Evolutionary conservation across 2,797 vertebrate genomes (phyloP).

Genomic region (Phyllotis vaccarum): DNA sequence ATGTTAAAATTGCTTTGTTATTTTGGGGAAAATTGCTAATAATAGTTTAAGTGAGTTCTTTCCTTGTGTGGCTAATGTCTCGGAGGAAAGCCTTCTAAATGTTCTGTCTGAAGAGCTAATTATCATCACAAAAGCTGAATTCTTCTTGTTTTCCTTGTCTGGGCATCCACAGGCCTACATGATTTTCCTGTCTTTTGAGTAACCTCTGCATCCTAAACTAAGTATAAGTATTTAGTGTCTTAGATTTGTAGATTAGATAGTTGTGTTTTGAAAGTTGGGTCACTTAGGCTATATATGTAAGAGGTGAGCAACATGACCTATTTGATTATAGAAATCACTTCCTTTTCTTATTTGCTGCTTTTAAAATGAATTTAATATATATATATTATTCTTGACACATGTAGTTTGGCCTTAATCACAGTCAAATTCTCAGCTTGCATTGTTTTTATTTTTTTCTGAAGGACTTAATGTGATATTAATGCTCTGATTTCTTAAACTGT

Average conservation of each 20-base stretch:
- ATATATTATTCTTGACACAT: not conserved
- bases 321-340: slow-evolving; percentile 3
- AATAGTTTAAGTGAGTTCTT: not conserved
- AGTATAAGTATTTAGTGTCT: slow-evolving; percentile 31
- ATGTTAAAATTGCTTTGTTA: slow-evolving; percentile 37
- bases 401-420: not conserved
- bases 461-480: not conserved
- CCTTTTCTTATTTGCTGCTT: slow-evolving; percentile 15
- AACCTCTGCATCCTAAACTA: not conserved
- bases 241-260: slow-evolving; percentile 5
- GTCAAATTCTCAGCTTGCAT: not conserved
- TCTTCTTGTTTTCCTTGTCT: slow-evolving; percentile 48
- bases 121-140: not conserved
- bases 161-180: not conserved
- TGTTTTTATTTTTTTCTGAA: slow-evolving; percentile 58
- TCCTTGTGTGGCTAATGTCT: not conserved
- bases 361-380: not conserved
- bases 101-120: slow-evolving; percentile 27
- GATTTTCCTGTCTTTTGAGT: slow-evolving; percentile 37
- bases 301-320: not conserved
- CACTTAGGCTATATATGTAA: not conserved
- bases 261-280: slow-evolving; percentile 42
- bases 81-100: not conserved
- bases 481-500: not conserved
- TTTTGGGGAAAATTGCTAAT: slow-evolving; percentile 6